phyloP scores from a whole-genome alignment of 1,140 invertebrate species.

The Limonius californicus region DNA sequence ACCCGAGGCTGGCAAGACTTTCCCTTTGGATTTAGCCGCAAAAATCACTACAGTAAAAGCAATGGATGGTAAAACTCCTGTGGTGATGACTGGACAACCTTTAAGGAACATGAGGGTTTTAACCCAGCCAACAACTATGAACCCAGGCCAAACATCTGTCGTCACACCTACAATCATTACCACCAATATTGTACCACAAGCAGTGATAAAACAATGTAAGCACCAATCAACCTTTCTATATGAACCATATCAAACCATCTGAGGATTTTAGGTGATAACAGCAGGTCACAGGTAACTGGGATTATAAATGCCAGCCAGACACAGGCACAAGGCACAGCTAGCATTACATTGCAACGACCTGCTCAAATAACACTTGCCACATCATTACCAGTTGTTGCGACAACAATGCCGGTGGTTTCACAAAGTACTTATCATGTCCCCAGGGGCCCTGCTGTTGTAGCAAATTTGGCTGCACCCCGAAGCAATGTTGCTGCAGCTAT shows the following conservation, averaged over 20 bases:
- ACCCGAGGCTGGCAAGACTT: constrained; percentile 37
- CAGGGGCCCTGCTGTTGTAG: constrained; percentile 45
- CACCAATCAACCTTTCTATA: neutral
- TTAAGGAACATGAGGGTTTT: constrained; percentile 42
- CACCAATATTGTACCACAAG: constrained; percentile 43
- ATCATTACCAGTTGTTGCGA: constrained; percentile 31
- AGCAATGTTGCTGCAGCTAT: constrained; percentile 42
- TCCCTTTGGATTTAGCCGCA: constrained; percentile 43
- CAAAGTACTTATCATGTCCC: constrained; percentile 43
- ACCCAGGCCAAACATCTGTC: constrained; percentile 26
- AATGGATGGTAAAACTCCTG: constrained; percentile 39
- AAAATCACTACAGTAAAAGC: constrained; percentile 41
- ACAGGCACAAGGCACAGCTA: constrained; percentile 35
- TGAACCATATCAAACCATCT: constrained; percentile 3
- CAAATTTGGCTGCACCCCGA: constrained; percentile 45
- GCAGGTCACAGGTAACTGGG: constrained; percentile 34
- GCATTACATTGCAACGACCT: constrained; percentile 39
- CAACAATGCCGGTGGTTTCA: constrained; percentile 32
- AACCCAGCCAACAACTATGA: constrained; percentile 30
- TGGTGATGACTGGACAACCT: constrained; percentile 41
- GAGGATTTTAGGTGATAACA: constrained; percentile 34
- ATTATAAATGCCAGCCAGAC: constrained; percentile 32
- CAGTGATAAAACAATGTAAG: constrained; percentile 43
- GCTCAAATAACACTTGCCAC: constrained; percentile 43
- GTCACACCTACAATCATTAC: constrained; percentile 40